Evolutionary conservation across 2,888 invertebrate species (phyloP).

Genomic region (Phytoseiulus persimilis): DNA sequence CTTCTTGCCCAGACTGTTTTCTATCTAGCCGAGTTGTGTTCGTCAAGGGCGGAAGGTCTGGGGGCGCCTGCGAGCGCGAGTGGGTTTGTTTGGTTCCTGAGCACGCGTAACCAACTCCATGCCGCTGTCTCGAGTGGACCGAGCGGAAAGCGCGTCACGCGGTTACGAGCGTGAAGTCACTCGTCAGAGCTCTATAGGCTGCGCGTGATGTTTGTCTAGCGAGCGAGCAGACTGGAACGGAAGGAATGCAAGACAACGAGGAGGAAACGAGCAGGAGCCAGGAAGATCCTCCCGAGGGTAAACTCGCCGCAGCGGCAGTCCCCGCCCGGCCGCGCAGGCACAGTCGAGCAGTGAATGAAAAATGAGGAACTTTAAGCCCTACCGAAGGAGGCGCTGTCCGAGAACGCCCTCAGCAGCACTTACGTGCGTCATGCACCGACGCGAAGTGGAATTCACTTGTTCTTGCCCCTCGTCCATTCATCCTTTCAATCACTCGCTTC

Average conservation of each 20-base stretch:
- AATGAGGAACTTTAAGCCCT: neutral
- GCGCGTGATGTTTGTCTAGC: neutral
- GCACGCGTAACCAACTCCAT: neutral
- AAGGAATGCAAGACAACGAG: neutral
- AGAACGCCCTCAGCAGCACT: neutral
- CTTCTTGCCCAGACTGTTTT: too few species aligned
- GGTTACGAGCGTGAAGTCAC: slow-evolving; percentile 18
- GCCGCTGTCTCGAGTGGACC: neutral
- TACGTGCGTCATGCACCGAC: neutral
- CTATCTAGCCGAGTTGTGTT: too few species aligned
- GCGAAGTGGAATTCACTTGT: neutral
- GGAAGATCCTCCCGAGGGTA: neutral
- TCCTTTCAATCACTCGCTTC: neutral
- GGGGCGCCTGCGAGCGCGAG: neutral
- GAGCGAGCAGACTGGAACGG: neutral
- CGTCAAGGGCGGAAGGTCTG: neutral
- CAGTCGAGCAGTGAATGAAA: neutral
- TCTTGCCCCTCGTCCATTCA: neutral
- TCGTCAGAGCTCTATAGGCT: neutral
- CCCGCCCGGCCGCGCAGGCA: neutral
- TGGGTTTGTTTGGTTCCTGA: neutral
- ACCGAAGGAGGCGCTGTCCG: neutral
- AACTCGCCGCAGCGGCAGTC: neutral
- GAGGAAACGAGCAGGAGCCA: neutral
- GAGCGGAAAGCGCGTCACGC: slow-evolving; percentile 7